phyloP scores from a whole-genome alignment of 2,113 vertebrate species.

The Crotalus helleri region DNA sequence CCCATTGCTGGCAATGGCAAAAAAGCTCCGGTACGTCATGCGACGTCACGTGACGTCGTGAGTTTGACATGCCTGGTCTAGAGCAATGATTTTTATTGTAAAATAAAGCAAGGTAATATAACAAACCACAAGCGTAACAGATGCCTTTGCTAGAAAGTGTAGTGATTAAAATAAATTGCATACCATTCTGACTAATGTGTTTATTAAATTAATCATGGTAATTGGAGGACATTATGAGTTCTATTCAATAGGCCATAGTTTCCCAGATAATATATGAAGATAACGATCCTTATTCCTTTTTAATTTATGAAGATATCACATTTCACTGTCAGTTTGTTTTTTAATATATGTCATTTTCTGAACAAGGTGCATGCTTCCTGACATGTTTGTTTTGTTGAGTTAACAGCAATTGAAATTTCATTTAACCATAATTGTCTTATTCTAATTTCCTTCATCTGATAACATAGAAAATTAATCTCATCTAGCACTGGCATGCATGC shows the following conservation, averaged over 20 bases:
- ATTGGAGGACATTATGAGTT: constrained; percentile 13
- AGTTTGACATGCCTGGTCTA: neutral
- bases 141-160: constrained; percentile 24
- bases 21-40: too few species aligned
- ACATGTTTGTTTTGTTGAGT: constrained; percentile 11
- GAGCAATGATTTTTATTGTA: constrained; percentile 41
- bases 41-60: too few species aligned
- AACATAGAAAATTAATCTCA: constrained; percentile 16
- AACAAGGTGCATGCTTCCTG: neutral
- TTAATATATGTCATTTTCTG: neutral
- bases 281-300: neutral
- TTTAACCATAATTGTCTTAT: constrained; percentile 4
- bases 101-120: constrained; percentile 10
- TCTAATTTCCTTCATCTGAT: constrained; percentile 25
- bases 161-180: neutral
- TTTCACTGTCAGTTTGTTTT: neutral
- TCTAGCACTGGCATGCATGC: neutral
- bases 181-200: neutral
- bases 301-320: constrained; percentile 21
- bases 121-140: constrained; percentile 35
- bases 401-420: neutral
- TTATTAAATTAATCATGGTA: neutral
- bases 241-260: neutral
- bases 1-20: too few species aligned
- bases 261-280: constrained; percentile 25